Evolutionary conservation across 1,140 invertebrate genomes (phyloP), one percentile per base, ranked within the genome.

Genomic region (Acromyrmex heyeri): DNA sequence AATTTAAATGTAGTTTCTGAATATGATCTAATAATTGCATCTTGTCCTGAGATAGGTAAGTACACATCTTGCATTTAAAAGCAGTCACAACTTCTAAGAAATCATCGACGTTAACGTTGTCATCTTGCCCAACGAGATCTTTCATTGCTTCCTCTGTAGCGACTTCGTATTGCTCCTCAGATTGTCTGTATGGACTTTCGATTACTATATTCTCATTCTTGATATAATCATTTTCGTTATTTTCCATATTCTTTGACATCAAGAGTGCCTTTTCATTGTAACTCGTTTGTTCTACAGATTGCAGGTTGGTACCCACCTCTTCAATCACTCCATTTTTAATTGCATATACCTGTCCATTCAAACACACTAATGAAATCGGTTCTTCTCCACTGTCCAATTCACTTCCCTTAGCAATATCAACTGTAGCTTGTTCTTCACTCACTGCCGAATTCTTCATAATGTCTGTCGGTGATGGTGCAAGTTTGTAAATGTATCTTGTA

Each of bases 11-110:
- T 65, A 88, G 72, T 79, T 91, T 93, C 62, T 94, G 86, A 91
- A 95, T 93, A 72, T 95, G 94, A 44, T 92, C 87, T 18, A 94
- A 73, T 48, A 95, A 85, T 62, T 94, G 70, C 48, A 77, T 78
- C 48, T 92, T 93, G 65, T 94, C 93, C 82, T 94, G 93, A 21
- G 93, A 94, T 0, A 93, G 93, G 62, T 92, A 94, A 55, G 93
- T 91, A 91, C 94, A 95, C 82, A 94, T 93, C 86, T 94, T 95
- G 86, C 94, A 95, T 86, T 94, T 95, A 53, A 94, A 94, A 30
- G 93, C 94, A 30, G 94, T 92, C 2, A 95, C 93, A 53, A 95
- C 89, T 92, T 95, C 94, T 7, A 93, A 90, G 88, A 95, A 93
- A 90, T 95, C 94, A 86, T 90, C 92, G 61, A 91, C 86, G 88